phyloP scores from a whole-genome alignment of 2,113 vertebrate genomes.

The Henicopernis longicauda region DNA sequence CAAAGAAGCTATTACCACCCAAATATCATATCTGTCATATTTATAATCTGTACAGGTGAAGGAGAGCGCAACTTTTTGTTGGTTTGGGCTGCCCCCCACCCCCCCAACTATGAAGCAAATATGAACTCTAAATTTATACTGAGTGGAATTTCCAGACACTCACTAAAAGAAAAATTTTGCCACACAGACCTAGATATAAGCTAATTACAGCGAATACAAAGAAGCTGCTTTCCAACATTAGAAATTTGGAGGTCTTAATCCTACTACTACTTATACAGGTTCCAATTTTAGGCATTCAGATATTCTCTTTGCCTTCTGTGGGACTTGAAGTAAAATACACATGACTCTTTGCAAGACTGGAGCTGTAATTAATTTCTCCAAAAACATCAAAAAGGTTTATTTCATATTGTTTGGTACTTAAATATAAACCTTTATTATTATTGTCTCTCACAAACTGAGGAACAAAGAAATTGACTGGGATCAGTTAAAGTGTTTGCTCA shows the following conservation, averaged over 20 bases:
- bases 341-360: background rate
- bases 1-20: background rate
- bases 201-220: background rate
- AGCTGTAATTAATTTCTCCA: background rate
- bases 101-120: background rate
- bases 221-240: background rate
- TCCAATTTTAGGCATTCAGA: background rate
- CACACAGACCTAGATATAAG: background rate
- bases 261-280: background rate
- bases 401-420: background rate
- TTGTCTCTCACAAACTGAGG: background rate
- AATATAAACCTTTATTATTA: background rate
- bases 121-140: background rate
- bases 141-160: background rate
- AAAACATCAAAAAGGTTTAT: background rate
- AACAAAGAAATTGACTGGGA: background rate
- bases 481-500: background rate
- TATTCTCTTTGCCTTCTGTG: background rate
- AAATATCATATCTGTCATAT: background rate
- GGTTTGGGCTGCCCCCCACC: too few species aligned
- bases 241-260: background rate
- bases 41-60: background rate
- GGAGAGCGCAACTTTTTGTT: background rate
- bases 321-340: background rate
- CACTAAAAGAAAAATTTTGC: background rate